phyloP scores from a whole-genome alignment of 2,888 invertebrate species.

The Parnassius apollo region DNA sequence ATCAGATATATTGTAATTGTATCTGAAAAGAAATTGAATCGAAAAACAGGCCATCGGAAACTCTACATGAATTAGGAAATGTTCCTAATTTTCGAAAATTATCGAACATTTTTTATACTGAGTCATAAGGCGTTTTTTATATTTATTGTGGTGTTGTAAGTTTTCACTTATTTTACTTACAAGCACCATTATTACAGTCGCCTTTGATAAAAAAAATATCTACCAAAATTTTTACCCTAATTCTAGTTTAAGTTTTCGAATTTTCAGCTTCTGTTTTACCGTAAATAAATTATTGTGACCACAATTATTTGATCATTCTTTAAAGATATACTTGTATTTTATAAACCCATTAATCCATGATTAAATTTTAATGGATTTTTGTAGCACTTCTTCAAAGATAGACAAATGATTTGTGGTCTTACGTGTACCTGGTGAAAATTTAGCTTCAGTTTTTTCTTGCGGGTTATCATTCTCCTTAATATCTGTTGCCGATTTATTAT shows the following conservation, averaged over 20 bases:
- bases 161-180: not conserved
- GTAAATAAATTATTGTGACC: constrained; percentile 2
- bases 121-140: not conserved
- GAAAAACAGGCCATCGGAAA: not conserved
- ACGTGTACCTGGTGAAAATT: constrained; percentile 5
- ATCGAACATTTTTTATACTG: not conserved
- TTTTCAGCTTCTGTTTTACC: not conserved
- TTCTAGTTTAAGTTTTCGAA: not conserved
- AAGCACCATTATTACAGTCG: not conserved
- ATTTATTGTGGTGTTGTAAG: not conserved
- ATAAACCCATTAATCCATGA: not conserved
- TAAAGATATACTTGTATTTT: constrained; percentile 1
- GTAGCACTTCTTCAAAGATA: constrained; percentile 8
- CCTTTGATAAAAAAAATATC: constrained; percentile 1
- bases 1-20: not conserved
- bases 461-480: constrained; percentile 1
- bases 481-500: constrained; percentile 1
- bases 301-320: constrained; percentile 12
- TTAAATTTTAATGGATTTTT: not conserved
- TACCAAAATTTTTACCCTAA: not conserved
- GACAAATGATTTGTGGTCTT: constrained; percentile 11
- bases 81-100: not conserved
- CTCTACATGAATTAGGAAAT: not conserved
- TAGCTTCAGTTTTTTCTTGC: constrained; percentile 6
- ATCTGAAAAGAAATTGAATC: not conserved